Conservation (phyloP, 1,140 invertebrate genomes). For the Listronotus oregonensis region DNA sequence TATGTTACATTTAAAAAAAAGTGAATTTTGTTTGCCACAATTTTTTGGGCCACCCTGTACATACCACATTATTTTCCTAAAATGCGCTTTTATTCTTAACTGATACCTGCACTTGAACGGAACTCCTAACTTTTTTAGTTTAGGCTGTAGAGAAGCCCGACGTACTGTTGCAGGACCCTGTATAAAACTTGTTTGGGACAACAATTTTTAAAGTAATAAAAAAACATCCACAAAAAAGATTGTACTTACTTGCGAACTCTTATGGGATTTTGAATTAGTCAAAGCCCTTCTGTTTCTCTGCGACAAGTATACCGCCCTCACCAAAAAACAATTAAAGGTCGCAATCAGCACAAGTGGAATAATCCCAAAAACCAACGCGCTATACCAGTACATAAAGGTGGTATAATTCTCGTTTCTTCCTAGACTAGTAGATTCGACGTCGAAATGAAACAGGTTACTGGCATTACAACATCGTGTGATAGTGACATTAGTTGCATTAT, state of each 20-base stretch:
- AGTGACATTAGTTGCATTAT: constrained; percentile 5
- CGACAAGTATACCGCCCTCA: constrained; percentile 68
- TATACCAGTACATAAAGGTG: constrained; percentile 70
- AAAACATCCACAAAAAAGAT: no score
- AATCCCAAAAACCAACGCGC: constrained; percentile 68
- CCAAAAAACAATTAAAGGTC: constrained; percentile 75
- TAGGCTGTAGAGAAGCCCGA: no score
- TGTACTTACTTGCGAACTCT: constrained; percentile 55
- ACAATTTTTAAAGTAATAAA: no score
- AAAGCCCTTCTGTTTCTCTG: constrained; percentile 61
- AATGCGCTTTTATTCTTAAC: no score
- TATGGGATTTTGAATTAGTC: constrained; percentile 51
- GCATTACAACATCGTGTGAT: constrained; percentile 38
- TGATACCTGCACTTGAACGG: no score
- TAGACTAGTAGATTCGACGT: constrained; percentile 52
- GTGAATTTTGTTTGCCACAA: no score
- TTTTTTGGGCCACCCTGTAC: no score
- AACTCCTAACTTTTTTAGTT: no score
- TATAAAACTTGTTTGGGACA: no score
- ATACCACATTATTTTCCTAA: no score
- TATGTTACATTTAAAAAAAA: no score
- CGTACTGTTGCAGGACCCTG: no score
- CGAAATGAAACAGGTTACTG: constrained; percentile 36
- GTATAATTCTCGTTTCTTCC: constrained; percentile 63
- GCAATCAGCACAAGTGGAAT: constrained; percentile 69